Evolutionary conservation across 2,113 vertebrate genomes (phyloP).

Genomic region (Colaptes auratus): DNA sequence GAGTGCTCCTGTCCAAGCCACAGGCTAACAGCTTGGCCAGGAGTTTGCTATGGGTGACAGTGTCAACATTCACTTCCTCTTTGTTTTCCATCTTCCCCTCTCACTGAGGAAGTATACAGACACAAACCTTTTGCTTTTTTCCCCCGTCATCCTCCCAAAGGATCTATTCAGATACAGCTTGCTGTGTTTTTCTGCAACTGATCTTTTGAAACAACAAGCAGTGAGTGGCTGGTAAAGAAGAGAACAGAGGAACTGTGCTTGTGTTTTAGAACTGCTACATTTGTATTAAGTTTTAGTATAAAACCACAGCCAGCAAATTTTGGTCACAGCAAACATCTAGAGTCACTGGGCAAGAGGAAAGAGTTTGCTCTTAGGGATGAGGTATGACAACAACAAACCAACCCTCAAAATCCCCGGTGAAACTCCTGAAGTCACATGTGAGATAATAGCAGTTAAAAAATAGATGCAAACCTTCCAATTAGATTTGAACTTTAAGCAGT

Average conservation of each 20-base stretch:
- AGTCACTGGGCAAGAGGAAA: neutral
- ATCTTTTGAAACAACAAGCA: neutral
- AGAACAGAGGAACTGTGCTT: neutral
- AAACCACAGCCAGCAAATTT: neutral
- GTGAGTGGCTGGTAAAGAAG: neutral
- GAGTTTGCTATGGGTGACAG: too few species aligned
- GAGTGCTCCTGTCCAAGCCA: too few species aligned
- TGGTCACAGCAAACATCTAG: neutral
- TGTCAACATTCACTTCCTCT: neutral
- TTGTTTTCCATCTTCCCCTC: neutral
- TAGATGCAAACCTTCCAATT: neutral
- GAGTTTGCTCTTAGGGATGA: neutral
- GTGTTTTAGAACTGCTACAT: neutral
- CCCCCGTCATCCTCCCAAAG: neutral
- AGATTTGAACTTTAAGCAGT: neutral
- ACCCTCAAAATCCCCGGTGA: neutral
- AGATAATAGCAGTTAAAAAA: neutral
- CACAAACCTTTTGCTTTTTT: neutral
- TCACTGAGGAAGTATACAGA: neutral
- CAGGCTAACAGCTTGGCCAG: too few species aligned
- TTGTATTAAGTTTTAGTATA: neutral
- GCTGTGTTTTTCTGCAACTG: neutral
- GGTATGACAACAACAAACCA: neutral
- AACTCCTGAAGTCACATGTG: neutral
- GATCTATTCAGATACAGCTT: neutral